These are phyloP conservation scores for Pseudococcus viburni DNA, from an alignment of 2,888 invertebrate genomes.

Conservation along the genomic window DNA sequence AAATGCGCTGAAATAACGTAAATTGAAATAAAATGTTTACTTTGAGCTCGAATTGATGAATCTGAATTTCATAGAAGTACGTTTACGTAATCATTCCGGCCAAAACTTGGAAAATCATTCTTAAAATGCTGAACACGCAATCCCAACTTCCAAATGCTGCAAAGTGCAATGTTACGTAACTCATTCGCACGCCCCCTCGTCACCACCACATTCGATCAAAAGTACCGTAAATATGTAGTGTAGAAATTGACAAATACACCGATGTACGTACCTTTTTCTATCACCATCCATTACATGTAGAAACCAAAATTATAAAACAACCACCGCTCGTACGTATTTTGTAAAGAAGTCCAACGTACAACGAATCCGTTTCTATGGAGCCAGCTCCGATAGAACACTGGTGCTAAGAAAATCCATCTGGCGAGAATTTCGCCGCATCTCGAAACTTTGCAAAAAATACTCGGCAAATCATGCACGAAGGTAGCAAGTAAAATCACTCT, in stretches of 20 bases:
- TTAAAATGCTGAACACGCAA: too few relatives aligned
- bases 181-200: too few relatives aligned
- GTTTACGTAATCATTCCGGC: too few relatives aligned
- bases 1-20: too few relatives aligned
- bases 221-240: neutral
- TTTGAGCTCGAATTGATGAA: too few relatives aligned
- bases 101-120: too few relatives aligned
- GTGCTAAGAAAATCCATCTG: neutral
- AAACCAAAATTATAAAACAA: conserved; percentile 42
- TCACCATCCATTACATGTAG: conserved; percentile 63
- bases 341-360: conserved; percentile 12
- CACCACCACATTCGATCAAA: neutral
- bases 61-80: too few relatives aligned
- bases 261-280: conserved; percentile 59
- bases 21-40: too few relatives aligned
- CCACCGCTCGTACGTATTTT: conserved; percentile 21
- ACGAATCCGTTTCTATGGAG: neutral
- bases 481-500: neutral
- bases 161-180: too few relatives aligned
- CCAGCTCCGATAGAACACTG: neutral
- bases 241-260: neutral
- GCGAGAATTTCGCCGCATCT: neutral
- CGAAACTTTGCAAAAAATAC: neutral
- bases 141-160: too few relatives aligned
- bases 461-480: neutral